Base-by-base conservation (phyloP, 2,797 vertebrate species). In the Halcyon badia region DNA sequence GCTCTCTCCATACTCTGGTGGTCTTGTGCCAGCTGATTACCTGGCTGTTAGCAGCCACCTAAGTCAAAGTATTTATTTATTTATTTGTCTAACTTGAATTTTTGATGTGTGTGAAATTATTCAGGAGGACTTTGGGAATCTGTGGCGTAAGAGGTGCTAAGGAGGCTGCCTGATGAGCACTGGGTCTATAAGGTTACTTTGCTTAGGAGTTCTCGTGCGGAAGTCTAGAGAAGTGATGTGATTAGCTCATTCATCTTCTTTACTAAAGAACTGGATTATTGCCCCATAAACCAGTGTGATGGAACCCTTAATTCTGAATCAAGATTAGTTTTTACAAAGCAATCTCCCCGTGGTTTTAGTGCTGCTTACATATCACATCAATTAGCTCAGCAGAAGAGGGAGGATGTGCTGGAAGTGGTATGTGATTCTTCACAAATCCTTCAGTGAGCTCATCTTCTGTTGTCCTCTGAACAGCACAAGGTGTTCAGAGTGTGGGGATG, bases 261-360 rank as follows among this genome's bases (percentile, higher is more conserved):
- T 89, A 37, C 54, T 69, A 18, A 87, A 87, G 42, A 91, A 71
- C 65, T 91, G 83, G 80, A 58, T 96, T 96, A 87, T 31, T 92
- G 80, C 83, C 90, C 88, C 39, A 65, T 96, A 90, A 97, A 97
- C 62, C 91, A 97, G 88, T 71, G 46, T 28, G 89, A 72, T 66
- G 77, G 71, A 80, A 76, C 56, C 75, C n/a, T 95, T 95, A 90
- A 82, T 80, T 80, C 37, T 92, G 69, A 92, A 91, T 95, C 96
- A 90, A 97, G 94, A 35, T 49, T 77, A 87, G 28, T 65, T 97
- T 91, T 92, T 96, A 95, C 35, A 75, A 80, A 93, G 81, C 81
- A 84, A 33, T 71, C 80, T 92, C 92, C 42, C 58, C 2, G 7
- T 91, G 44, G 26, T 82, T 96, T 82, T 87, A 66, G 68, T 28